Base-by-base conservation (phyloP, 2,113 vertebrate genomes). In the Orientallactaga bullata region DNA sequence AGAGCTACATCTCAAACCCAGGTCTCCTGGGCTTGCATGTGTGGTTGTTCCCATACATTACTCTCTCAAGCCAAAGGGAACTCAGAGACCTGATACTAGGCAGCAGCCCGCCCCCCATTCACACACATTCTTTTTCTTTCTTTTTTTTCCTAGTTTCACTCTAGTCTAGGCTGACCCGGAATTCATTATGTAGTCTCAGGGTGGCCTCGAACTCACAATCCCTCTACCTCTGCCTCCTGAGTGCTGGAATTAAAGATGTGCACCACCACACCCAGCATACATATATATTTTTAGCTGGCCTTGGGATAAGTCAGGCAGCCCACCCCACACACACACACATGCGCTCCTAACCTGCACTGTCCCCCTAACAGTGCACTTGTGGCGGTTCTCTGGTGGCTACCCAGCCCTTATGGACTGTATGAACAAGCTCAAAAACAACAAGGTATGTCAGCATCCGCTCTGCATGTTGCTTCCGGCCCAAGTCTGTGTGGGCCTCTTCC, bases 361-460 rank as follows among this genome's bases (percentile, higher is more conserved):
- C 35, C 88, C 24, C 73, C n/a, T 77, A 94, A 95, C 95, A 99
- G 99, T 99, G 97, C 99, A 99, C 93, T 98, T 99, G 11, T 99
- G 99, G 99, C 97, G 99, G 55, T 99, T 99, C 98, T 98, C 98
- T 2, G 99, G 99, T 0, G 99, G 99, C 30, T 99, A 99, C 97
- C 99, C 99, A 0, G 99, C 99, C 11, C 97, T 99, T 96, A 99
- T 97, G 76, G 99, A 99, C 85, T 99, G 99, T 91, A 99, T 99
- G 97, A 98, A 96, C 95, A 99, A 99, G 96, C 97, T 99, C 58
- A 98, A 98, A 90, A 97, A 96, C 74, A 99, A 99, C 94, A 98
- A 99, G 99, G 99, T 99, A 98, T 23, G 10, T 0, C 1, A 0
- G 5, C 28, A 1, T 7, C 28, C 78, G 86, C 37, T 94, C 23